phyloP scores from a whole-genome alignment of 2,113 vertebrate genomes.

The Corydoras maculifer region DNA sequence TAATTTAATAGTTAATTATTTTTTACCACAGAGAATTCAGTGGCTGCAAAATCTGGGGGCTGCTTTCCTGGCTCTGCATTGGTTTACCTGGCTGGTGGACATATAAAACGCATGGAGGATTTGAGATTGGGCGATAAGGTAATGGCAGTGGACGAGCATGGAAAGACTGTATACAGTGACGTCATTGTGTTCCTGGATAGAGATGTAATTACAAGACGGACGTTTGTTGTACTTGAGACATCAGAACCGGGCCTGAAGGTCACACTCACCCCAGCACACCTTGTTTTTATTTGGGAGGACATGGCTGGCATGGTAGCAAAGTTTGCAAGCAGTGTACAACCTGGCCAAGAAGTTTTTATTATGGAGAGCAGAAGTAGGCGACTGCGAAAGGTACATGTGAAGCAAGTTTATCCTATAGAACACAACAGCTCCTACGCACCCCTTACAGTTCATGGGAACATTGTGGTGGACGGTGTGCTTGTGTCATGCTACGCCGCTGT shows the following conservation, averaged over 20 bases:
- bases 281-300: slow-evolving; percentile 73
- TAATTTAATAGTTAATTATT: background rate
- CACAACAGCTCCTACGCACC: slow-evolving; percentile 81
- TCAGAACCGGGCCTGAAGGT: slow-evolving; percentile 67
- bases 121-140: slow-evolving; percentile 79
- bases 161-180: slow-evolving; percentile 80
- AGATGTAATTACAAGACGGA: slow-evolving; percentile 68
- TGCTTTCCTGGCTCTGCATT: slow-evolving; percentile 87
- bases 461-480: slow-evolving; percentile 85
- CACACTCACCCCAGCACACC: slow-evolving; percentile 84
- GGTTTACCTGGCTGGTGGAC: slow-evolving; percentile 77
- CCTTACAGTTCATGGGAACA: slow-evolving; percentile 81
- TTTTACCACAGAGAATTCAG: slow-evolving; percentile 79
- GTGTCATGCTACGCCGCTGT: slow-evolving; percentile 93
- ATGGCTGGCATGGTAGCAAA: slow-evolving; percentile 50
- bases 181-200: slow-evolving; percentile 89
- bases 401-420: slow-evolving; percentile 78
- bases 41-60: slow-evolving; percentile 91
- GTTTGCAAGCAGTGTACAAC: slow-evolving; percentile 76
- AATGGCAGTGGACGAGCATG: slow-evolving; percentile 73
- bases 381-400: slow-evolving; percentile 70
- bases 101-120: slow-evolving; percentile 75
- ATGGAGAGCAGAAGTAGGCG: slow-evolving; percentile 48
- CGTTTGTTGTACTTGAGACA: slow-evolving; percentile 87
- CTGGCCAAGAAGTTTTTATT: slow-evolving; percentile 79